Evolutionary conservation across 2,797 vertebrate genomes (phyloP).

Genomic region (Enteromius argenteus): DNA sequence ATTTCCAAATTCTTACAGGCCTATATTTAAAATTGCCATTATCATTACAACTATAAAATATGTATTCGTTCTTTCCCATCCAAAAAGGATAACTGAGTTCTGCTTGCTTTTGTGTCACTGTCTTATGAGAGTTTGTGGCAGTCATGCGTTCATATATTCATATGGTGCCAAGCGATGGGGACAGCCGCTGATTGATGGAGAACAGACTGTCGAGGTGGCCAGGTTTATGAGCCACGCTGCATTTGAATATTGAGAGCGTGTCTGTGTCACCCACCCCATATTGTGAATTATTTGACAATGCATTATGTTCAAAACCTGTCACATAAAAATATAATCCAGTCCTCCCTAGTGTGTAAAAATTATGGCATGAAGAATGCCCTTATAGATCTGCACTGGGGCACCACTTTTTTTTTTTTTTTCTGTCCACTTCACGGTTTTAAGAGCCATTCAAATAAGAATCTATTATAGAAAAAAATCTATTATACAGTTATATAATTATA

Average conservation of each 20-base stretch:
- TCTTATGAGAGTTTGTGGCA: constrained; percentile 43
- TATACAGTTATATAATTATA: neutral
- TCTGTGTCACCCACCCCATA: constrained; percentile 75
- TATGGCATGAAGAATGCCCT: constrained; percentile 55
- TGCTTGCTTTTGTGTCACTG: constrained; percentile 20
- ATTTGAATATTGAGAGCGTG: constrained; percentile 82
- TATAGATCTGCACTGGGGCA: neutral
- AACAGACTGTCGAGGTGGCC: constrained; percentile 60
- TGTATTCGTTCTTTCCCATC: neutral
- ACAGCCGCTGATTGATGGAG: constrained; percentile 79
- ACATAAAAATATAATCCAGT: constrained; percentile 71
- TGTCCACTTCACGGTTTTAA: neutral
- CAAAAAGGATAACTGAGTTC: neutral
- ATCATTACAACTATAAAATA: constrained; percentile 15
- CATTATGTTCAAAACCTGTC: constrained; percentile 83
- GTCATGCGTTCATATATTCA: constrained; percentile 35
- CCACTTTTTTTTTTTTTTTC: neutral
- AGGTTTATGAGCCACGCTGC: constrained; percentile 80
- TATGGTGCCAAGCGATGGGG: constrained; percentile 29
- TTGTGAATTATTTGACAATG: constrained; percentile 85
- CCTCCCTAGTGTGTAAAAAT: constrained; percentile 71
- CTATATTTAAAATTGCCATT: constrained; percentile 27
- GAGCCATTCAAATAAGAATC: neutral
- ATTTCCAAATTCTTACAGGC: constrained; percentile 22
- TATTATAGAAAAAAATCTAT: neutral